Base-by-base conservation (phyloP, 2,113 vertebrate species). In the Odocoileus hemionus region DNA sequence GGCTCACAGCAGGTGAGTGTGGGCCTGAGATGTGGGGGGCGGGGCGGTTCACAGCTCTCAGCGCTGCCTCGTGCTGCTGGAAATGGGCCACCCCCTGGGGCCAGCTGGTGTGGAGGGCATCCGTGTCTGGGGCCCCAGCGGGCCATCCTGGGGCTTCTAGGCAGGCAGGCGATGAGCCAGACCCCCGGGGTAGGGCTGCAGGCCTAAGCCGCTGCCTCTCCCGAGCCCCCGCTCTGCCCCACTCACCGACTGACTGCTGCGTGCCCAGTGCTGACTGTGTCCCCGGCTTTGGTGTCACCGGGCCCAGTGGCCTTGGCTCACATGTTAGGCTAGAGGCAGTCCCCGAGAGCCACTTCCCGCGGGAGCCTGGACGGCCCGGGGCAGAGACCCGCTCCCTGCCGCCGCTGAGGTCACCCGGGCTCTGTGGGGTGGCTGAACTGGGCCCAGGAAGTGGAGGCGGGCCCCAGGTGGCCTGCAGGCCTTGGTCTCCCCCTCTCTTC, bases 91-190 rank as follows among this genome's bases (percentile, higher is more conserved):
- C 14, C 12, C 33, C 4, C 13, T 2, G 10, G 8, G 25, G 86
- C 47, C 2, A 39, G 28, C 39, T 28, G 0, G 25, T 21, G 15
- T 26, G 78, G n/a, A 39, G 14, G 89, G 30, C 30, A 0, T 6
- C 17, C 0, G 15, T 9, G 21, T 21, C n/a, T 0, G 5, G 14
- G 36, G 45, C 45, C 64, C 30, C 0, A 10, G n/a, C 0, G 5
- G 88, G 57, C 23, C 67, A 3, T 16, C 23, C 7, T 3, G 33
- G 36, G 28, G 61, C 6, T 33, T 50, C 25, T 1, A 60, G 52
- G 74, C 16, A 82, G 43, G 50, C 16, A 4, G 23, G n/a, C 3
- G 8, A 67, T 1, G 33, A 9, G 8, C 8, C 33, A n/a, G 33
- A 19, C 52, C 64, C 87, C 23, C 11, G 1, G 17, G 58, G 2